Base-by-base conservation (phyloP, 1,140 invertebrate genomes). In the Hetaerina americana region DNA sequence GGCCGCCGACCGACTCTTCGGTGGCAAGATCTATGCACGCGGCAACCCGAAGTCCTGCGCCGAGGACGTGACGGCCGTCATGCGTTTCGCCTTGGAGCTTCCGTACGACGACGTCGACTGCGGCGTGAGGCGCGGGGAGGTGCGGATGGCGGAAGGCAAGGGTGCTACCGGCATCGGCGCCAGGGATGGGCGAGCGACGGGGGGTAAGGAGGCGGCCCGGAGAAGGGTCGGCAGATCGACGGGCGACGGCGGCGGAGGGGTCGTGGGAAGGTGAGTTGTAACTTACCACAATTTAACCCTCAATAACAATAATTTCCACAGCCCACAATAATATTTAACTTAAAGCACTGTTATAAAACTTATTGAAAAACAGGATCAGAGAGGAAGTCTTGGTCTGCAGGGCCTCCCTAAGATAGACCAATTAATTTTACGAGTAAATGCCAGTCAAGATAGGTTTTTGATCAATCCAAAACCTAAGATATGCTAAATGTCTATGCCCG, bases 21-120 rank as follows among this genome's bases (percentile, higher is more conserved):
- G 94, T 79, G 95, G 95, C 66, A 96, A 96, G 82, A 92, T 96
- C 68, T 96, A 96, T 82, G 93, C 93, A 22, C 96, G 96, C 79
- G 92, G 92, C 12, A 92, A 92, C 75, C 94, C 94, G 22, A 95
- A 95, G 78, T 94, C 92, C 0, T 97, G 94, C 80, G 91, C 95
- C 0, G 86, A 90, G 69, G 94, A 97, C 79, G 88, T 95, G 5
- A 89, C 89, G 75, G 89, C 89, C 75, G 89, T 90, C 74, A 81
- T 95, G 67, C 92, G 94, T 78, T 95, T 96, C 79, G 92, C 93
- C 80, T 81, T 96, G 40, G 87, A 88, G 72, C 93, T 96, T 90
- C 90, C 89, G n/a, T 95, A 94, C 82, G 92, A 93, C 78, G 92
- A 95, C 80, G 85, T 95, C 22, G 92, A 95, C 78, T 95, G 93